phyloP scores from a whole-genome alignment of 2,113 vertebrate genomes.

The Chinchilla lanigera region DNA sequence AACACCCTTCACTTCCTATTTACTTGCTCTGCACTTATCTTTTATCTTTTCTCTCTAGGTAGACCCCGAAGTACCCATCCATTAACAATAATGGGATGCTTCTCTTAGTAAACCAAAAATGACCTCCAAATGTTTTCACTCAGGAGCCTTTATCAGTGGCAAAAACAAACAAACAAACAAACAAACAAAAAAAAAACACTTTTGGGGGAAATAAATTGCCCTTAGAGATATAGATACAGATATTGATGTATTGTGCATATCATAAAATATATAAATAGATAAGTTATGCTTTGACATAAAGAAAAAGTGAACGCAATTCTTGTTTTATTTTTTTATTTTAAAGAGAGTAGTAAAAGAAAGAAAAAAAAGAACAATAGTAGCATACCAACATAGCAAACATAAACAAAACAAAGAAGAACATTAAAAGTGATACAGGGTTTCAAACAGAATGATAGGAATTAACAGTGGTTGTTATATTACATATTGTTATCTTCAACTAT shows the following conservation, averaged over 20 bases:
- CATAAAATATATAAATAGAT: neutral
- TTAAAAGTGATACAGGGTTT: too few relatives aligned
- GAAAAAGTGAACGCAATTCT: neutral
- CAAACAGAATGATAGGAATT: too few relatives aligned
- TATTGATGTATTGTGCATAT: neutral
- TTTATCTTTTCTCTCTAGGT: neutral
- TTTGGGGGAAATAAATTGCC: neutral
- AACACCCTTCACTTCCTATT: neutral
- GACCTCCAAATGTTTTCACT: neutral
- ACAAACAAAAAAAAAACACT: too few relatives aligned
- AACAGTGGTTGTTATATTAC: too few relatives aligned
- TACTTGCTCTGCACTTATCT: neutral
- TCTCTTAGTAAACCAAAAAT: neutral
- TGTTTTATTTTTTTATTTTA: neutral
- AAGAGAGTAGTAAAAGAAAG: too few relatives aligned
- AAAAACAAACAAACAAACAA: too few relatives aligned
- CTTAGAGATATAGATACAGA: neutral
- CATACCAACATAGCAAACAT: too few relatives aligned
- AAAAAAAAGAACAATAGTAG: too few relatives aligned
- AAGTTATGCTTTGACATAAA: neutral
- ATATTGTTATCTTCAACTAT: too few relatives aligned
- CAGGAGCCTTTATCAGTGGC: neutral
- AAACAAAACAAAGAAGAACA: too few relatives aligned
- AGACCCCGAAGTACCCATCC: neutral
- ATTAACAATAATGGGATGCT: neutral